Evolutionary conservation across 2,113 vertebrate species (phyloP).

Genomic region (Bambusicola thoracicus): DNA sequence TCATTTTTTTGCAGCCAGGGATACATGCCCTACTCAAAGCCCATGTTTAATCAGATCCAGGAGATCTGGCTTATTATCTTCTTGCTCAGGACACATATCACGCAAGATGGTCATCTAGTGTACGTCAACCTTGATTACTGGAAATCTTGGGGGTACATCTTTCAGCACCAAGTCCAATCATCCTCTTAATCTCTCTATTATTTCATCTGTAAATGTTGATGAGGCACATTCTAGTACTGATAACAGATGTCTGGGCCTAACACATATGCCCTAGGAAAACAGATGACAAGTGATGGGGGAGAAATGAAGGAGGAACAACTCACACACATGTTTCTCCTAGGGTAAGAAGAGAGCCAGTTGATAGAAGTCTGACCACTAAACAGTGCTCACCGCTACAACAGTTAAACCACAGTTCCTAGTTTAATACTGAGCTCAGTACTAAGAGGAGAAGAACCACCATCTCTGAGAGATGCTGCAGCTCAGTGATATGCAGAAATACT

Average conservation of each 20-base stretch:
- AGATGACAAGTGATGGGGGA: not conserved
- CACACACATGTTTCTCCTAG: fast-evolving
- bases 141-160: not conserved
- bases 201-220: not conserved
- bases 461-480: not conserved
- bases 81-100: not conserved
- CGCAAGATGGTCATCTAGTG: fast-evolving
- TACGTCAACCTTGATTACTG: not conserved
- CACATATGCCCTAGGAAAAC: not conserved
- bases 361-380: not conserved
- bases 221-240: not conserved
- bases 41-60: not conserved
- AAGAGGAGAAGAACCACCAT: not conserved
- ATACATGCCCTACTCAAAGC: not conserved
- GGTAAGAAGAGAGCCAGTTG: not conserved
- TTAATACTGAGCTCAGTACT: not conserved
- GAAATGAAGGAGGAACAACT: not conserved
- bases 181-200: not conserved
- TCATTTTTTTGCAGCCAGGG: not conserved
- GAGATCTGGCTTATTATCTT: not conserved
- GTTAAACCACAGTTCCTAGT: not conserved
- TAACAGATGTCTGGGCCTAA: not conserved
- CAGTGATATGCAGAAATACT: not conserved
- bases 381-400: not conserved
- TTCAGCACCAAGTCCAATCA: not conserved